Percentiles rank a stretch among this genome's conserved stretches.
phyloP scores from a whole-genome alignment of 2,888 invertebrate genomes.

The Phlogophora meticulosa region DNA sequence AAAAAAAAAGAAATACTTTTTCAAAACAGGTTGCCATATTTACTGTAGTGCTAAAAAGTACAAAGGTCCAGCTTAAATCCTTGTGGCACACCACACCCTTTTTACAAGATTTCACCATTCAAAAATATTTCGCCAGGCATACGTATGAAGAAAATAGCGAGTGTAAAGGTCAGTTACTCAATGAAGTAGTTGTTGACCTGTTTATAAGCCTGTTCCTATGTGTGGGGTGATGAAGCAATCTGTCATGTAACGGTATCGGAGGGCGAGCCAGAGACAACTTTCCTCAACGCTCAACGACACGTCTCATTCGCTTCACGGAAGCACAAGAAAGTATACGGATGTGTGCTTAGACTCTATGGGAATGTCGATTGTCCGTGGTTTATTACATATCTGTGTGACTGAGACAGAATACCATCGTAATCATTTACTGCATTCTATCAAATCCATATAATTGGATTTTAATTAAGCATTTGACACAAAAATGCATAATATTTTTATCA shows the following conservation, averaged over 20 bases:
- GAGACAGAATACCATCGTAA: conserved; percentile 22
- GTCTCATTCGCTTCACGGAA: conserved; percentile 74
- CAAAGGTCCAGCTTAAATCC: conserved; percentile 11
- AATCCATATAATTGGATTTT: conserved; percentile 33
- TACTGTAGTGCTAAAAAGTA: not conserved
- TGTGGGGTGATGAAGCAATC: conserved; percentile 71
- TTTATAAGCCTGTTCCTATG: conserved; percentile 47
- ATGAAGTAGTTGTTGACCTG: conserved; percentile 65
- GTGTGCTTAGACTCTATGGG: conserved; percentile 58
- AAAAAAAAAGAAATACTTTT: too few relatives aligned
- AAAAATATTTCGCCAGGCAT: conserved; percentile 28
- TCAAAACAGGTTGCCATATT: not conserved
- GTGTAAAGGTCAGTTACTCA: conserved; percentile 80
- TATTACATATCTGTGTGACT: conserved; percentile 35
- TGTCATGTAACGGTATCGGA: conserved; percentile 72
- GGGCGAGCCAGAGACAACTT: conserved; percentile 80
- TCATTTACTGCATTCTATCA: conserved; percentile 4
- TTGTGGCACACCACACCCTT: conserved; percentile 21
- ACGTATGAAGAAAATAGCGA: conserved; percentile 69
- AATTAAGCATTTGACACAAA: conserved; percentile 43
- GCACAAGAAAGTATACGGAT: conserved; percentile 71
- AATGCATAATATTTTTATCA: conserved; percentile 5
- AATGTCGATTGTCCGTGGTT: conserved; percentile 65
- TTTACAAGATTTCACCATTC: conserved; percentile 48
- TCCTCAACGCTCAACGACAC: conserved; percentile 70